phyloP scores from a whole-genome alignment of 1,140 invertebrate species.

The Hylaeus volcanicus region DNA sequence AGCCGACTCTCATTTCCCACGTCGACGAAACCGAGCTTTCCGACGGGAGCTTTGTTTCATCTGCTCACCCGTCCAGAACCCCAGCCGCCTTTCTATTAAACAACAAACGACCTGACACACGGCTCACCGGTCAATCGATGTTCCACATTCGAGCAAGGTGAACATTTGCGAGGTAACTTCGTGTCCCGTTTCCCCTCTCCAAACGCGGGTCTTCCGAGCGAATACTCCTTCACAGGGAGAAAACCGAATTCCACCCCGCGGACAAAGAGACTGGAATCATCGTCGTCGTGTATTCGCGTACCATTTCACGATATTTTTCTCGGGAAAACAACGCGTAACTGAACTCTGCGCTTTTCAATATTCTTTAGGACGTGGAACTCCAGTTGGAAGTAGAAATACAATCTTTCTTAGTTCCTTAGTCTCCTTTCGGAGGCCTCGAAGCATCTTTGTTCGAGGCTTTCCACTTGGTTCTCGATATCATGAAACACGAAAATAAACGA shows the following conservation, averaged over 20 bases:
- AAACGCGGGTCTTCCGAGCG: background rate
- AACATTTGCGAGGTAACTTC: slow-evolving; percentile 26
- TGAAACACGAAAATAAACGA: background rate
- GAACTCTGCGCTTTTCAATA: background rate
- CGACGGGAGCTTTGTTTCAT: slow-evolving; percentile 36
- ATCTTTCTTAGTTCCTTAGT: too few species aligned
- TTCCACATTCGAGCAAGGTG: slow-evolving; percentile 49
- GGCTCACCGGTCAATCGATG: slow-evolving; percentile 57
- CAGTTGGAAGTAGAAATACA: too few species aligned
- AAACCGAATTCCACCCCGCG: background rate
- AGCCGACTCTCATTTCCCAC: slow-evolving; percentile 25
- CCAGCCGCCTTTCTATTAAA: slow-evolving; percentile 42
- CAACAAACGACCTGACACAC: slow-evolving; percentile 54
- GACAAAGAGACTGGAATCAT: background rate
- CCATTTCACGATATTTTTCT: background rate
- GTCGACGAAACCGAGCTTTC: slow-evolving; percentile 19
- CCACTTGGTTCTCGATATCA: too few species aligned
- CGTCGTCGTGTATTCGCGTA: too few species aligned
- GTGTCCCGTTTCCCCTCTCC: slow-evolving; percentile 1
- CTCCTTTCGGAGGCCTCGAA: too few species aligned
- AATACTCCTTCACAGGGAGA: background rate
- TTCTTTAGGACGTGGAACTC: too few species aligned
- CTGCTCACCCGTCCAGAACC: background rate
- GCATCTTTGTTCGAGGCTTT: too few species aligned
- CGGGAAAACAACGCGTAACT: background rate